Conservation (phyloP, 2,113 vertebrate species). For the Solea solea region DNA sequence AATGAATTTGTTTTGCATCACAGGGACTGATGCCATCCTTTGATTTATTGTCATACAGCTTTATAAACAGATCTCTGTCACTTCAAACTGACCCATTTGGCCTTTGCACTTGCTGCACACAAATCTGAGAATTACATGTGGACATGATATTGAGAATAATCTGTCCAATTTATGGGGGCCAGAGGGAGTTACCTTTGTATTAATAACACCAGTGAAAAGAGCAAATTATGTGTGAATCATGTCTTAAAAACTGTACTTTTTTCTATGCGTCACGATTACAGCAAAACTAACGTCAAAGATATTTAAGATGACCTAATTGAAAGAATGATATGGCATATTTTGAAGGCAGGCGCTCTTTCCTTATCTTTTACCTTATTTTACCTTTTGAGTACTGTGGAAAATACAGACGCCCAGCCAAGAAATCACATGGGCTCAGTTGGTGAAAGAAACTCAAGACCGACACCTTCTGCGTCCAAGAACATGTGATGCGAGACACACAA, state of each 20-base stretch:
- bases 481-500: slow-evolving; percentile 71
- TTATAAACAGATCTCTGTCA: slow-evolving; percentile 13
- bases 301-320: too few relatives aligned
- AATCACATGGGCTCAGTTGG: slow-evolving; percentile 75
- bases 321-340: neutral
- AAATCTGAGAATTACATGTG: slow-evolving; percentile 50
- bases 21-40: neutral
- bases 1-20: neutral
- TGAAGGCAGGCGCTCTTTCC: neutral
- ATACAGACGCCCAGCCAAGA: slow-evolving; percentile 53
- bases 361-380: slow-evolving; percentile 68
- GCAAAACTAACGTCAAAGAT: too few relatives aligned
- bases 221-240: neutral
- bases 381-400: slow-evolving; percentile 72
- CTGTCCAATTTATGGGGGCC: slow-evolving; percentile 26
- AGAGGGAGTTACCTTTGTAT: slow-evolving; percentile 28
- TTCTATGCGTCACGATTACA: too few relatives aligned
- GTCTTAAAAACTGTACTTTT: too few relatives aligned
- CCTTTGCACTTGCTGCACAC: slow-evolving; percentile 37
- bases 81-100: slow-evolving; percentile 60
- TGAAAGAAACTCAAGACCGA: slow-evolving; percentile 85
- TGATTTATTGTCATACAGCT: neutral
- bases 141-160: slow-evolving; percentile 47
- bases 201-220: slow-evolving; percentile 18
- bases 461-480: slow-evolving; percentile 79